A percentile compares a stretch with the other conserved stretches of the same genome.
Evolutionary conservation across 1,140 invertebrate genomes (phyloP).

Genomic region (Neelides sp.): DNA sequence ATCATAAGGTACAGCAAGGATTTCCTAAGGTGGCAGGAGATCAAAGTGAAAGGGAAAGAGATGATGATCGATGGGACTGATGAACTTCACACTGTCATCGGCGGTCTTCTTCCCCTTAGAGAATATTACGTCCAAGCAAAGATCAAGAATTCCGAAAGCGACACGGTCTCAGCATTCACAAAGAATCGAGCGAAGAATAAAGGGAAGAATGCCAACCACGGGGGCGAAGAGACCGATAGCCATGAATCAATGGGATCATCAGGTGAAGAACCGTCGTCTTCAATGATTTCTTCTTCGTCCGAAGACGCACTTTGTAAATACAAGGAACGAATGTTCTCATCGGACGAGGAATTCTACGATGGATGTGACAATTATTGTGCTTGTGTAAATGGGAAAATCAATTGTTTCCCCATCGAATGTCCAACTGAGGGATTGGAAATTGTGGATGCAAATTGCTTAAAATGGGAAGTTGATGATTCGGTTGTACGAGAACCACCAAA

Average conservation of each 20-base stretch:
- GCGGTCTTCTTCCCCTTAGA: slow-evolving; percentile 11
- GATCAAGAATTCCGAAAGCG: slow-evolving; percentile 21
- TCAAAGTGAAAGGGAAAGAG: slow-evolving; percentile 19
- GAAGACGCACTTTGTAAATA: slow-evolving; percentile 32
- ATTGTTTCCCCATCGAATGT: slow-evolving; percentile 66
- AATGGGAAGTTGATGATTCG: slow-evolving; percentile 65
- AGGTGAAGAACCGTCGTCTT: slow-evolving; percentile 14
- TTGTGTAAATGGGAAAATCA: slow-evolving; percentile 47
- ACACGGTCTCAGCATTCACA: slow-evolving; percentile 19
- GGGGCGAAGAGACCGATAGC: slow-evolving; percentile 5
- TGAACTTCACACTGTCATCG: slow-evolving; percentile 19
- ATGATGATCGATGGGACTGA: slow-evolving; percentile 22
- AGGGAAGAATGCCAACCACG: slow-evolving; percentile 8
- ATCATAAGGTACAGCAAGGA: slow-evolving; percentile 21
- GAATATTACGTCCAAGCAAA: slow-evolving; percentile 27
- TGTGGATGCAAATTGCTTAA: slow-evolving; percentile 63
- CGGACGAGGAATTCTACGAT: no score
- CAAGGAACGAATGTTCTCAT: slow-evolving; percentile 45
- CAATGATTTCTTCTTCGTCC: slow-evolving; percentile 8
- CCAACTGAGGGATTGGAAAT: slow-evolving; percentile 67
- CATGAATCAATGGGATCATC: slow-evolving; percentile 13
- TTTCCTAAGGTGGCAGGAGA: slow-evolving; percentile 15
- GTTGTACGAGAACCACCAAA: slow-evolving; percentile 58
- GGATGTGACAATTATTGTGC: slow-evolving; percentile 58
- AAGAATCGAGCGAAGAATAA: not conserved